Conservation (phyloP, 2,113 vertebrate species). For the Ascaphus truei region DNA sequence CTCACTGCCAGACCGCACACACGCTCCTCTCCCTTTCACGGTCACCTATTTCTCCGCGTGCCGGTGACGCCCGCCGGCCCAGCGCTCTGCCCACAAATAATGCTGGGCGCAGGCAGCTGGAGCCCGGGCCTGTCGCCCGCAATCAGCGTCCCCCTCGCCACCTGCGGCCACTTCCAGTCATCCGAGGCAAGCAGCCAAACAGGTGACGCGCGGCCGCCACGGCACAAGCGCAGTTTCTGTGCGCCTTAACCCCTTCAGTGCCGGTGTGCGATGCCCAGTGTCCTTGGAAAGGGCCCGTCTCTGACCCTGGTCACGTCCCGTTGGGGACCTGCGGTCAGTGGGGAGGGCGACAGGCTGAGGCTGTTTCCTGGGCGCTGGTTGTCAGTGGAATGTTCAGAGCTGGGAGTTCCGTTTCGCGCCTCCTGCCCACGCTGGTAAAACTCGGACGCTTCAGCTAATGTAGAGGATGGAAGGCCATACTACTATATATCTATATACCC, state of each 20-base stretch:
- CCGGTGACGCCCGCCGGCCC: constrained; percentile 68
- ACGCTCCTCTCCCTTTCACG: constrained; percentile 71
- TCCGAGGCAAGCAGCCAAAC: constrained; percentile 65
- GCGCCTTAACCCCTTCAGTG: background rate
- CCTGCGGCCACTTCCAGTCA: constrained; percentile 74
- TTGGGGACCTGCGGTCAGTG: too few species aligned
- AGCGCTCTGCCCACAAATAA: constrained; percentile 50
- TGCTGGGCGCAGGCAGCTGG: constrained; percentile 66
- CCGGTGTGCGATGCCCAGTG: too few species aligned
- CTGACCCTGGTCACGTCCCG: too few species aligned
- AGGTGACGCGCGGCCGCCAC: constrained; percentile 68
- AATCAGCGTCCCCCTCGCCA: constrained; percentile 72
- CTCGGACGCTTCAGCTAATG: too few species aligned
- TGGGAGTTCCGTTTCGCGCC: background rate
- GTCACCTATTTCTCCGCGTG: constrained; percentile 79
- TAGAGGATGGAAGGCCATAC: too few species aligned
- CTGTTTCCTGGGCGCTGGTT: too few species aligned
- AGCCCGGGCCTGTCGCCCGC: constrained; percentile 75
- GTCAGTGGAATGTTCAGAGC: background rate
- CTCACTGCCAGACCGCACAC: constrained; percentile 76
- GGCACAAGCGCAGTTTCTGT: background rate
- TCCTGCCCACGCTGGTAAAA: too few species aligned
- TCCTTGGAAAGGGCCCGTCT: too few species aligned
- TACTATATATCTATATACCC: too few species aligned
- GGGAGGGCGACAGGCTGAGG: too few species aligned